Evolutionary conservation across 2,888 invertebrate species (phyloP).

Genomic region (Phengaris arion): DNA sequence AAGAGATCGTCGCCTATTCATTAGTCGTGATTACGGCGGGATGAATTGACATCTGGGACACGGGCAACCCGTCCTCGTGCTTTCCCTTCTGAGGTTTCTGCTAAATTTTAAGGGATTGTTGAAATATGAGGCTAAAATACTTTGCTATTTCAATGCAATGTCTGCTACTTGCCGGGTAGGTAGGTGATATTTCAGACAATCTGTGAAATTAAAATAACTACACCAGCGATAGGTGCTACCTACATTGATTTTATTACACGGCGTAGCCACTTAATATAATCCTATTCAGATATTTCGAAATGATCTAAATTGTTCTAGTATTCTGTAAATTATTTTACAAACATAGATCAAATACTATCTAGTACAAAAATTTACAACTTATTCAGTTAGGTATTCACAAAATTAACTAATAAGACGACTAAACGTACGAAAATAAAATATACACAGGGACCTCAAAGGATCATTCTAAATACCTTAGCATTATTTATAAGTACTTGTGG

Average conservation of each 20-base stretch:
- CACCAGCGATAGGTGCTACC: background rate
- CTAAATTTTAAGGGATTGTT: constrained; percentile 63
- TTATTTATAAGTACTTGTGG: constrained; percentile 26
- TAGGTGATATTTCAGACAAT: background rate
- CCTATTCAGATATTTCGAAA: too few relatives aligned
- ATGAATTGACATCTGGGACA: constrained; percentile 76
- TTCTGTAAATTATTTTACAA: too few relatives aligned
- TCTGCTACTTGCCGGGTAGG: background rate
- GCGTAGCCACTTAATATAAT: too few relatives aligned
- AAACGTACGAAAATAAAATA: constrained; percentile 1
- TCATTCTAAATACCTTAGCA: constrained; percentile 29
- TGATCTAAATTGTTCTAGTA: background rate
- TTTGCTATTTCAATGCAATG: background rate
- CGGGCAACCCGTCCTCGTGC: constrained; percentile 61
- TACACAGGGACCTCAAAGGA: constrained; percentile 26
- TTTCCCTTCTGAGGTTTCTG: constrained; percentile 70
- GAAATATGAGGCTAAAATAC: constrained; percentile 47
- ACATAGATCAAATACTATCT: too few relatives aligned
- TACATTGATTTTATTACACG: too few relatives aligned
- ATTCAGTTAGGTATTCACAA: background rate
- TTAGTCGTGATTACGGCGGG: constrained; percentile 73
- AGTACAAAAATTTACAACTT: background rate
- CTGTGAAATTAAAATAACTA: background rate
- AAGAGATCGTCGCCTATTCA: constrained; percentile 68
- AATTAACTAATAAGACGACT: background rate